Evolutionary conservation across 2,888 invertebrate genomes (phyloP), one percentile per base, ranked within the genome.

Genomic region (Drosophila koepferae): DNA sequence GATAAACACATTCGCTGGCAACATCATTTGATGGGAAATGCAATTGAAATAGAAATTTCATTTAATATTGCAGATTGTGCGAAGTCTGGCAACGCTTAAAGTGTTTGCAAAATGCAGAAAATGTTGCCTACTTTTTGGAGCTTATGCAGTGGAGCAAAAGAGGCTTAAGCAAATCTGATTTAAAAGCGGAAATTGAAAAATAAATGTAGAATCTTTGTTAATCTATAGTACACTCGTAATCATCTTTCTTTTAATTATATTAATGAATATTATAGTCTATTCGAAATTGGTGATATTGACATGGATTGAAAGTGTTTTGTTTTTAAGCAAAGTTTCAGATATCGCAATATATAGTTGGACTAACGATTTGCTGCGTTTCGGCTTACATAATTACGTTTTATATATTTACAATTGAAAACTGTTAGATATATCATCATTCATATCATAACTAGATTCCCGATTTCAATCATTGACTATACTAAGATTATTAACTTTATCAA

Each of bases 1-100:
- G 69, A 61, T 63, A 54, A 53, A 44, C 36, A 34, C 48, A 60
- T 46, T 46, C 28, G 31, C 20, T 44, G 8, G 10, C 23, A 38
- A 49, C 43, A 54, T 34, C 18, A 16, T 23, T 40, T 49, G 6
- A n/a, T 10, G 23, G 23, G 23, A 55, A 63, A 46, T 44, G 20
- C 18, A 16, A 56, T 63, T 63, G 14, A 10, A 28, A 20, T 16
- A 12, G 9, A 3, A 40, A 58, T 44, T 46, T 3, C 16, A 58
- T 58, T 58, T 44, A 16, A 58, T 20, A 36, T 20, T 34, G 43
- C 44, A 44, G 34, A 51, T 20, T 56, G 43, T 16, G 31, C 10
- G 5, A 34, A 34, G 43, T 58, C 58, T 43, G 44, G 58, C 44
- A 44, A 58, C 58, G 44, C 34, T 20, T 51, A 8, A 49, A 49